Evolutionary conservation across 2,888 invertebrate genomes (phyloP).

Genomic region (Eupsilia transversa): DNA sequence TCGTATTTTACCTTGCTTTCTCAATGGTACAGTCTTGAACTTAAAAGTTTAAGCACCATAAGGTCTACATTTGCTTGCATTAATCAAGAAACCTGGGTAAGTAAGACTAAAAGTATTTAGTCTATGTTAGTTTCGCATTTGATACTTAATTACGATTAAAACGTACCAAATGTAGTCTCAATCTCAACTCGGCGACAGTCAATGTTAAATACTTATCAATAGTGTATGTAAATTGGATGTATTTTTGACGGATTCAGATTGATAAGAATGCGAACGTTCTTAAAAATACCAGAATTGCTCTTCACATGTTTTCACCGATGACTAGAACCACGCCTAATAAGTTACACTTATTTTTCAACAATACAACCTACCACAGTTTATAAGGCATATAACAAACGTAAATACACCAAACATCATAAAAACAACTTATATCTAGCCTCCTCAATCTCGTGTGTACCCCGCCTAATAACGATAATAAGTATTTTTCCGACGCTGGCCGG

Average conservation of each 20-base stretch:
- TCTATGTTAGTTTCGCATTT: neutral
- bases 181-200: too few species aligned
- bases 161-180: neutral
- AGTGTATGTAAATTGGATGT: neutral
- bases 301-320: neutral
- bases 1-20: constrained; percentile 16
- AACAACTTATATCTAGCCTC: constrained; percentile 11
- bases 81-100: neutral
- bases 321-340: neutral
- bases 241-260: neutral
- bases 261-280: neutral
- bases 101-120: too few species aligned
- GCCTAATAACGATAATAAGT: constrained; percentile 71
- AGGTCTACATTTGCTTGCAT: neutral
- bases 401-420: constrained; percentile 8
- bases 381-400: neutral
- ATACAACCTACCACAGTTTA: neutral
- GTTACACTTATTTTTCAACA: neutral
- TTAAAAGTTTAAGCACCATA: neutral
- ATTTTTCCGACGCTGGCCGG: constrained; percentile 68
- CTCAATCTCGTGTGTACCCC: constrained; percentile 42
- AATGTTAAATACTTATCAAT: neutral
- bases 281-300: neutral
- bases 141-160: neutral
- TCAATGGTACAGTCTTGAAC: neutral